Conservation (phyloP, 2,113 vertebrate genomes). For the Drymodes brunneopygia region DNA sequence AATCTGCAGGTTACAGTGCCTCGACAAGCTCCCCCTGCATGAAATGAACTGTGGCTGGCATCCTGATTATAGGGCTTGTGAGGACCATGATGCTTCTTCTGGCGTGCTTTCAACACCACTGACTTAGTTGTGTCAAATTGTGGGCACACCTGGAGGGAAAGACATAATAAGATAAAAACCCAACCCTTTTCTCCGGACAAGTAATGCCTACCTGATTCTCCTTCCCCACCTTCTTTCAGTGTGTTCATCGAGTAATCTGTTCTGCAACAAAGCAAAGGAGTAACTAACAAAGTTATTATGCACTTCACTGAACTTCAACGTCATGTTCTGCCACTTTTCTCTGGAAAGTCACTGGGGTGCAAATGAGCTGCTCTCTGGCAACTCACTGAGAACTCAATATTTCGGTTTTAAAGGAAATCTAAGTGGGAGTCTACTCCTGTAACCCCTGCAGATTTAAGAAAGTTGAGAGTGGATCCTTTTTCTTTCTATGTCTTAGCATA, state of each 20-base stretch:
- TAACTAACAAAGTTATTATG: neutral
- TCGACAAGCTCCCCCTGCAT: neutral
- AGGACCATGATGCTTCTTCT: neutral
- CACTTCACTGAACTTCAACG: neutral
- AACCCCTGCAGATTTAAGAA: neutral
- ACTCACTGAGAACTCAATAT: neutral
- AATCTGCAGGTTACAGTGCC: constrained; percentile 73
- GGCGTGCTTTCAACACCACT: neutral
- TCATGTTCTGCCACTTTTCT: neutral
- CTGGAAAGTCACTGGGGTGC: neutral
- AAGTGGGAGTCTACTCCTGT: neutral
- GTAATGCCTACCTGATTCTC: neutral
- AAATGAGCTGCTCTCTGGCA: neutral
- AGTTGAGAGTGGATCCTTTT: neutral
- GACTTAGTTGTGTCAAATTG: constrained; percentile 75
- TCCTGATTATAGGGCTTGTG: neutral
- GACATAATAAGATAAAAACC: neutral
- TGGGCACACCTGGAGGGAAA: constrained; percentile 76
- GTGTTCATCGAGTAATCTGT: neutral
- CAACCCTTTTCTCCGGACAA: neutral
- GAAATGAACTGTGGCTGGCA: neutral
- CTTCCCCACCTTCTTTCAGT: neutral
- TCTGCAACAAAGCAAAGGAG: neutral
- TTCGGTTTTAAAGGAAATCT: neutral
- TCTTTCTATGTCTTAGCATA: neutral